Conservation (phyloP, 2,113 vertebrate genomes). For the Pseudopodoces humilis region DNA sequence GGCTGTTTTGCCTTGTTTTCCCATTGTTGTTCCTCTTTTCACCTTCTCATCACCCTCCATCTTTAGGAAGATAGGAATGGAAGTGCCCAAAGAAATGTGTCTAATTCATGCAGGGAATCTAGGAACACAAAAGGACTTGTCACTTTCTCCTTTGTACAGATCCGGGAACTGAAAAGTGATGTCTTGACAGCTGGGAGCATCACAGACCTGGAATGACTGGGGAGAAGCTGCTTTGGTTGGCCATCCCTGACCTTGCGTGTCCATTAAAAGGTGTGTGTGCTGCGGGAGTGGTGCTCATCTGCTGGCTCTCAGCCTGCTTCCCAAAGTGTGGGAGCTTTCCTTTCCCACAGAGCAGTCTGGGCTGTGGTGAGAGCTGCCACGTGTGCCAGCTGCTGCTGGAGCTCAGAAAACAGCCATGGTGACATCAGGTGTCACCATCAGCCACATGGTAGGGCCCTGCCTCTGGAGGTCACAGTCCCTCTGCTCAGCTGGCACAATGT, state of each 20-base stretch:
- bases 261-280: background rate
- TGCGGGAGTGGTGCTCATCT: background rate
- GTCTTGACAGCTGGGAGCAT: background rate
- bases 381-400: background rate
- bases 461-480: background rate
- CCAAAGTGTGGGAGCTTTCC: background rate
- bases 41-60: background rate
- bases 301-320: background rate
- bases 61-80: background rate
- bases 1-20: background rate
- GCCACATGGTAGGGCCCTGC: background rate
- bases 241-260: accelerated
- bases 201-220: background rate
- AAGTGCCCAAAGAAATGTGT: background rate
- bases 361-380: background rate
- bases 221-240: background rate
- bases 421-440: background rate
- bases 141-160: background rate
- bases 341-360: background rate
- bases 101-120: background rate
- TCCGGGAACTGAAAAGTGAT: background rate
- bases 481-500: background rate
- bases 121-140: background rate
- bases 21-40: background rate
- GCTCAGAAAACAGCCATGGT: accelerated